A percentile compares a stretch with the other conserved stretches of the same genome.
These are phyloP conservation scores for Spialia ferax DNA, from an alignment of 2,888 invertebrate genomes.

Conservation along the genomic window DNA sequence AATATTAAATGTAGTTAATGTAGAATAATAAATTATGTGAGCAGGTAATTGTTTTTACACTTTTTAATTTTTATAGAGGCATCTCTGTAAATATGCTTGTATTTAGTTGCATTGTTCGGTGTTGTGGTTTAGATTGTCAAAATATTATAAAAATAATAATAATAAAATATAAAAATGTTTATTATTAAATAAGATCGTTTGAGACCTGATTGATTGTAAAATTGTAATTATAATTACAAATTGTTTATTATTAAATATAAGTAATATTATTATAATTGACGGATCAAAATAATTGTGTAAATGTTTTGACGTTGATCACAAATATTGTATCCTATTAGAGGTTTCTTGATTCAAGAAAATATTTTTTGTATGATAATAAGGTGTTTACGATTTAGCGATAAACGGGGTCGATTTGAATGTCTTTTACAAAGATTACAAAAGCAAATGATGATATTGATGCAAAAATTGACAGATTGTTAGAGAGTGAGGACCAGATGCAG, in stretches of 20 bases:
- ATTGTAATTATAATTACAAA: conserved; percentile 49
- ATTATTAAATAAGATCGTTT: conserved; percentile 41
- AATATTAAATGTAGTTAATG: conserved; percentile 43
- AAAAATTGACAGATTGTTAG: too few relatives aligned
- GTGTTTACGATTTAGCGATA: background rate
- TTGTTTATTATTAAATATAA: conserved; percentile 11
- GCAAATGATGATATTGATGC: too few relatives aligned
- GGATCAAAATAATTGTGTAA: conserved; percentile 15
- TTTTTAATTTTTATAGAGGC: conserved; percentile 55
- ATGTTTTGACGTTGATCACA: background rate
- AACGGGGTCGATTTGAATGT: background rate
- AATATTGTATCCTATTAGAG: conserved; percentile 6
- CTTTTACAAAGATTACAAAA: too few relatives aligned
- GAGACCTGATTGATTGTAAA: conserved; percentile 64
- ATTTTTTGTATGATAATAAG: background rate
- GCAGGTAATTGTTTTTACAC: conserved; percentile 43
- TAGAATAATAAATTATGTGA: conserved; percentile 13
- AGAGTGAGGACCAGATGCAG: too few relatives aligned
- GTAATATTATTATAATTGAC: background rate
- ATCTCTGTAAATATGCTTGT: conserved; percentile 71
- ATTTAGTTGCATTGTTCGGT: conserved; percentile 80
- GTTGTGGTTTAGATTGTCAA: conserved; percentile 61
- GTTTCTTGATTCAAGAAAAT: background rate
- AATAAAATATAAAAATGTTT: conserved; percentile 7
- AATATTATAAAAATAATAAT: conserved; percentile 16